Conservation (phyloP, 2,113 vertebrate genomes). For the Brachyhypopomus occidentalis region DNA sequence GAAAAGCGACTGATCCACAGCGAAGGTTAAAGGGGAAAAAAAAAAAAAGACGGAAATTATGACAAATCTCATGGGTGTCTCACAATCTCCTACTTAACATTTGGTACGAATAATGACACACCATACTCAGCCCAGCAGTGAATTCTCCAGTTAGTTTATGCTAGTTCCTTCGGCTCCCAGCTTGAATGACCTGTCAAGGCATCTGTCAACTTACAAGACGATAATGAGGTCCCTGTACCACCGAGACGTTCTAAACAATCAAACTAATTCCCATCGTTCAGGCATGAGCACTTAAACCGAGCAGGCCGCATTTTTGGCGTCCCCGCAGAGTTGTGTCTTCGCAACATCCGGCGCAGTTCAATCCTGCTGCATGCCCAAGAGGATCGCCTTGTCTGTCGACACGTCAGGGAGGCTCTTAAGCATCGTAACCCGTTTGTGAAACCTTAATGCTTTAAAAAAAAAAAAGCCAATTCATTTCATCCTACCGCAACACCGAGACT, state of each 20-base stretch:
- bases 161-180: conserved; percentile 21
- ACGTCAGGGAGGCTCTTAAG: conserved; percentile 25
- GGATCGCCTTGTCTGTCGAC: background rate
- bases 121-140: conserved; percentile 25
- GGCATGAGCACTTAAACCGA: conserved; percentile 8
- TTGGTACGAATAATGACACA: background rate
- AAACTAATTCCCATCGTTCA: conserved; percentile 32
- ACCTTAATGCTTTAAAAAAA: conserved; percentile 60
- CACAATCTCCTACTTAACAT: conserved; percentile 28
- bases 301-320: conserved; percentile 29
- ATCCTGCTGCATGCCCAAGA: conserved; percentile 21
- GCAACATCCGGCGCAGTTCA: conserved; percentile 25
- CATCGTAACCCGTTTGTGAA: conserved; percentile 51
- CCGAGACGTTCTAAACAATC: conserved; percentile 46
- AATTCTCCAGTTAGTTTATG: conserved; percentile 33
- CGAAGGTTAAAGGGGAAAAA: background rate
- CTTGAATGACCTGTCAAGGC: conserved; percentile 49
- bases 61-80: conserved; percentile 14
- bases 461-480: conserved; percentile 57
- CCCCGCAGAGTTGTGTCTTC: conserved; percentile 13
- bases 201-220: conserved; percentile 41
- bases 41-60: conserved; percentile 28
- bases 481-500: conserved; percentile 54
- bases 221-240: conserved; percentile 52
- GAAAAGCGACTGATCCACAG: background rate